Evolutionary conservation across 2,113 vertebrate species (phyloP), one percentile per base, ranked within the genome.

Genomic region (Chauna torquata): DNA sequence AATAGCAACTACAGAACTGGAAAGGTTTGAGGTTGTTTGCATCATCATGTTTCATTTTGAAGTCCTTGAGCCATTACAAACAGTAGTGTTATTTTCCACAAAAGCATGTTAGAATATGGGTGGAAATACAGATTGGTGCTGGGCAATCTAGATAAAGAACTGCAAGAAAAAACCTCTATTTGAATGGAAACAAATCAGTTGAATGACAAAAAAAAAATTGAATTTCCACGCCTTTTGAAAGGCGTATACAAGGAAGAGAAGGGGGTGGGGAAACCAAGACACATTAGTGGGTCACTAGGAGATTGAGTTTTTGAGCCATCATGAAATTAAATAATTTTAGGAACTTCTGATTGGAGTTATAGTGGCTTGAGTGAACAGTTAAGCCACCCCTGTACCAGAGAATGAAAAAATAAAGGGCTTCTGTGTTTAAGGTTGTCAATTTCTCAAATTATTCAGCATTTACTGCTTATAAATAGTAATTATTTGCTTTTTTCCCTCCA

Each of bases 401-500:
- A 96, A 97, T 96, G 96, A 92, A 96, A 97, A 98, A 98, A 97
- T 97, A 96, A 97, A 97, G 70, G 88, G 86, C 96, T 97, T 96
- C 96, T 90, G 59, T 97, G 82, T 96, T 98, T 97, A 89, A 98
- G 90, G 90, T 97, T 95, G 95, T 97, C 97, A 98, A 54, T 97
- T 98, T 90, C 89, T 97, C 40, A 62, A 97, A 97, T 98, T 97
- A 98, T 97, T 98, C 96, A 83, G 90, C 93, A 96, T 98, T 98
- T 98, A 94, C 91, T 97, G 36, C 93, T 97, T 95, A 98, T 97
- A 98, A 98, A 98, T 98, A 98, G 95, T 97, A 98, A 98, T 98
- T 98, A 98, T 98, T 98, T 98, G 94, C 96, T 94, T 97, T 97
- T 97, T 47, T 69, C 45, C 61, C 44, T 89, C 94, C 68, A 75